Conservation (phyloP, 2,888 invertebrate genomes). For the Agriopis aurantiaria region DNA sequence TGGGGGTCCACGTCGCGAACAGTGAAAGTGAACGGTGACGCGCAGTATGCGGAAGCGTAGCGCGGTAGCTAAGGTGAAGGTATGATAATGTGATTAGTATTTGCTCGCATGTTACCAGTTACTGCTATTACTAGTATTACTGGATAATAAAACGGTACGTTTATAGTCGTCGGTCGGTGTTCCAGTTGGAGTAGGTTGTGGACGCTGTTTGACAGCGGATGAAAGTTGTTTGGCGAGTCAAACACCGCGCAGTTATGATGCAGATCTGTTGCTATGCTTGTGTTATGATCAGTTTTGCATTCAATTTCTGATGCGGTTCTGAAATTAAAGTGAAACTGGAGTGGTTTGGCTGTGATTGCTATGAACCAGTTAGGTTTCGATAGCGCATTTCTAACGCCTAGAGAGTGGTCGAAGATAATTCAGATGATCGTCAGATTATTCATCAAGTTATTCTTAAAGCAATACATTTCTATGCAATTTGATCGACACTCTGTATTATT, state of each 20-base stretch:
- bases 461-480: neutral
- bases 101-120: constrained; percentile 57
- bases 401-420: constrained; percentile 7
- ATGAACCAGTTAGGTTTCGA: constrained; percentile 11
- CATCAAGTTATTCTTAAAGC: neutral
- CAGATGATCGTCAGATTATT: neutral
- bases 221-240: constrained; percentile 55
- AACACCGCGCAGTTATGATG: constrained; percentile 26
- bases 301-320: constrained; percentile 33
- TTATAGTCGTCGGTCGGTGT: constrained; percentile 49
- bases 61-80: constrained; percentile 72
- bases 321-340: constrained; percentile 32
- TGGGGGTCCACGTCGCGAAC: constrained; percentile 59
- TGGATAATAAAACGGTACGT: constrained; percentile 61
- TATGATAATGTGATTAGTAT: constrained; percentile 70
- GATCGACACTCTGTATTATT: neutral
- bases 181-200: constrained; percentile 51
- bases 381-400: constrained; percentile 13
- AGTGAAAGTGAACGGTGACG: constrained; percentile 82
- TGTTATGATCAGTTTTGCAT: constrained; percentile 28
- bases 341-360: constrained; percentile 14
- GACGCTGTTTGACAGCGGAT: constrained; percentile 53
- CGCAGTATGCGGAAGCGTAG: constrained; percentile 74
- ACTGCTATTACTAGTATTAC: constrained; percentile 60
- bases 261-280: constrained; percentile 31